Conservation (phyloP, 1,140 invertebrate species). For the Conus ventricosus region DNA sequence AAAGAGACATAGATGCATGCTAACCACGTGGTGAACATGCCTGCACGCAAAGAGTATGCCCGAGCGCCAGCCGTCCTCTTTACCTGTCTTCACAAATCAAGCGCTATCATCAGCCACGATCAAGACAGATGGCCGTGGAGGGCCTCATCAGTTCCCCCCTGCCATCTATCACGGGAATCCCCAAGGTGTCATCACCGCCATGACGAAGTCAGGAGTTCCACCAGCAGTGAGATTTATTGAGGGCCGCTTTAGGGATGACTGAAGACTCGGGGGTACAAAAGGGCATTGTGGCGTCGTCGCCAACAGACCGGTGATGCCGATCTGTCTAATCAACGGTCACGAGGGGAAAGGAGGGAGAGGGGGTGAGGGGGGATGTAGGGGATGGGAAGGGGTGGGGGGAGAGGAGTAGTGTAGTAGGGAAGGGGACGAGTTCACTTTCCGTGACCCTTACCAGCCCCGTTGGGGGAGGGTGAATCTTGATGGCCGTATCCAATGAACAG, state of each 20-base stretch:
- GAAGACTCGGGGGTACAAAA: neutral
- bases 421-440: neutral
- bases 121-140: neutral
- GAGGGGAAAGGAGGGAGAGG: neutral
- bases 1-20: neutral
- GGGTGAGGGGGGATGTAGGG: neutral
- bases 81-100: slow-evolving; percentile 27
- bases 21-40: too few species aligned
- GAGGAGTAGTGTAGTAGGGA: neutral
- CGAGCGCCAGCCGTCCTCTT: too few species aligned
- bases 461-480: neutral
- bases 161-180: neutral
- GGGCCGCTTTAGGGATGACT: neutral
- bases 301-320: neutral
- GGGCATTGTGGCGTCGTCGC: neutral
- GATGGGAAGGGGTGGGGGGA: neutral
- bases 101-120: neutral
- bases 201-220: neutral
- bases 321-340: neutral
- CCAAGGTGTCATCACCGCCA: slow-evolving; percentile 11
- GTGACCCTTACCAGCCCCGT: neutral
- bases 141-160: neutral
- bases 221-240: neutral
- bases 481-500: neutral
- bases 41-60: neutral